phyloP scores from a whole-genome alignment of 2,797 vertebrate species.

The Orientallactaga sibirica region DNA sequence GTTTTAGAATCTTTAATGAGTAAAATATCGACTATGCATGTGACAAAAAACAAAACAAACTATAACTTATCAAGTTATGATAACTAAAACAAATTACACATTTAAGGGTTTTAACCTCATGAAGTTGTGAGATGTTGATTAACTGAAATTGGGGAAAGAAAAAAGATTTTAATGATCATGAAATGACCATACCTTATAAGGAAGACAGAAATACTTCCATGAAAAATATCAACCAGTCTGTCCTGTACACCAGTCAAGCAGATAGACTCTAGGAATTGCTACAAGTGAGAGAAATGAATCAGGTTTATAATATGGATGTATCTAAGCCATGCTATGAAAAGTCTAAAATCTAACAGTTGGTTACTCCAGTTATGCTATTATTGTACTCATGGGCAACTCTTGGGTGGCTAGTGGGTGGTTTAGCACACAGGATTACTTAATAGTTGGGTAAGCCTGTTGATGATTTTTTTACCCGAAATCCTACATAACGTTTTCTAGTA shows the following conservation, averaged over 20 bases:
- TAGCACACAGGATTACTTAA: too few relatives aligned
- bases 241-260: not conserved
- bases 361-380: not conserved
- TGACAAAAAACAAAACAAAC: too few relatives aligned
- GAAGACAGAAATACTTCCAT: not conserved
- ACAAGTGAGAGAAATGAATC: not conserved
- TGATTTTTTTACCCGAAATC: too few relatives aligned
- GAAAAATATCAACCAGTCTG: not conserved
- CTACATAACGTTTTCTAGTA: too few relatives aligned
- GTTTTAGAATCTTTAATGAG: too few relatives aligned
- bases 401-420: too few relatives aligned
- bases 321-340: slow-evolving; percentile 16
- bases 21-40: too few relatives aligned
- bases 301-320: not conserved
- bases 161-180: not conserved
- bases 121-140: not conserved
- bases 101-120: not conserved
- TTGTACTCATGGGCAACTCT: not conserved
- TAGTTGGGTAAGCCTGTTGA: too few relatives aligned
- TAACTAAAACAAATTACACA: slow-evolving; percentile 39
- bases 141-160: not conserved
- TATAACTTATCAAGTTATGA: not conserved
- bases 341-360: not conserved
- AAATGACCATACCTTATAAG: slow-evolving; percentile 7
- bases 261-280: not conserved